Conservation (phyloP, 2,888 invertebrate genomes). For the Synergus itoensis region DNA sequence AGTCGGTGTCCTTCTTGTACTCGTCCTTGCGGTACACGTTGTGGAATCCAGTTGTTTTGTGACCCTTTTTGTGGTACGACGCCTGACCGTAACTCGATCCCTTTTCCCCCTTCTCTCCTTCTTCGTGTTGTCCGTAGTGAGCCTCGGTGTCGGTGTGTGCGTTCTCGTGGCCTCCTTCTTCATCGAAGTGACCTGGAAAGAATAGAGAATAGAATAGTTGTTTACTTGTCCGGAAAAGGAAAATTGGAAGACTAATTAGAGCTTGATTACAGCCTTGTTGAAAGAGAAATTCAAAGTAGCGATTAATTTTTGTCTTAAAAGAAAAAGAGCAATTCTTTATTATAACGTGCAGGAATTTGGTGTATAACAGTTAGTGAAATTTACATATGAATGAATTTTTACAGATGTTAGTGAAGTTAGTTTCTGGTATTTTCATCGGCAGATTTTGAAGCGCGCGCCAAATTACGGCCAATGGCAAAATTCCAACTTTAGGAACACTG, state of each 20-base stretch:
- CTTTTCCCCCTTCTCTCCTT: constrained; percentile 79
- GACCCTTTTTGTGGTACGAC: constrained; percentile 84
- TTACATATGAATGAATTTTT: too few relatives aligned
- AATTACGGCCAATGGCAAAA: too few relatives aligned
- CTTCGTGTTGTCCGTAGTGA: constrained; percentile 81
- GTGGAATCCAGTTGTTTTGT: constrained; percentile 85
- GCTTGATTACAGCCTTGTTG: not conserved
- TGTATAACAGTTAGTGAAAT: too few relatives aligned
- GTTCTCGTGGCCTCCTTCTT: constrained; percentile 80
- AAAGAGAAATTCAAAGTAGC: not conserved
- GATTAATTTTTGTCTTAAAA: not conserved
- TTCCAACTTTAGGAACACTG: too few relatives aligned
- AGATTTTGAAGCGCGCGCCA: too few relatives aligned
- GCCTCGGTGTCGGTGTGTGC: constrained; percentile 80
- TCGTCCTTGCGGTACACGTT: constrained; percentile 88
- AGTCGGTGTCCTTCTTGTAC: constrained; percentile 87
- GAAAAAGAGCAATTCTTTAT: not conserved
- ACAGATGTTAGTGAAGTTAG: too few relatives aligned
- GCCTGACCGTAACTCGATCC: constrained; percentile 82
- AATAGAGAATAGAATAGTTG: constrained; percentile 38
- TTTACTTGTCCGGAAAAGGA: constrained; percentile 50
- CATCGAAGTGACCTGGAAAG: constrained; percentile 78
- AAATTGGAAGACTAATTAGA: constrained; percentile 43
- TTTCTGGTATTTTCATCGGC: too few relatives aligned
- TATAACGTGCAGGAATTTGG: too few relatives aligned